These are phyloP conservation scores for Amphipoea lucens DNA, from an alignment of 2,888 invertebrate genomes.

Conservation along the genomic window DNA sequence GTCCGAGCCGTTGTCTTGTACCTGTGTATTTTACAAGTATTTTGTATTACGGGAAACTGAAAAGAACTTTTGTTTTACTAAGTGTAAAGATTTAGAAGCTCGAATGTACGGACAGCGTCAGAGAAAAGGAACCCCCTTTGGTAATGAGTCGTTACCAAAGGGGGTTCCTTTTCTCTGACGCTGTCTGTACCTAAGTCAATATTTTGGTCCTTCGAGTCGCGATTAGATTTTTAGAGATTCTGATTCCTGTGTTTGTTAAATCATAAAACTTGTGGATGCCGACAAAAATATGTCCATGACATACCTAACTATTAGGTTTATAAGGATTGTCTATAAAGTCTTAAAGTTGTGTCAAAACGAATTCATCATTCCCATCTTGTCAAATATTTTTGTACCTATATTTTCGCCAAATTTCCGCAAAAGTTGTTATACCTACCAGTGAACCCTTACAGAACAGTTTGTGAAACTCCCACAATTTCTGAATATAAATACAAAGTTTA, in stretches of 20 bases:
- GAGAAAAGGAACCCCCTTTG: too few relatives aligned
- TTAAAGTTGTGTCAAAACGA: constrained; percentile 8
- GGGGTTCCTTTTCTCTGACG: too few relatives aligned
- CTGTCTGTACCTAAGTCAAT: too few relatives aligned
- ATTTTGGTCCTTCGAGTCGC: background rate
- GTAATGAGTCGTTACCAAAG: too few relatives aligned
- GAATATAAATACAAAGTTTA: constrained; percentile 23
- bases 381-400: background rate
- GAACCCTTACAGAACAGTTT: constrained; percentile 13
- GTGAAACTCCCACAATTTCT: background rate
- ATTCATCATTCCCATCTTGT: background rate
- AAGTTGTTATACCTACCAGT: background rate
- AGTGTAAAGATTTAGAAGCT: background rate
- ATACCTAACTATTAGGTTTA: background rate
- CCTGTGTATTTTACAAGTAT: constrained; percentile 69
- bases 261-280: background rate
- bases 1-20: constrained; percentile 93
- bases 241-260: background rate
- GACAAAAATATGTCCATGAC: background rate
- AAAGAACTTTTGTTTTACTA: background rate
- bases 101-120: too few relatives aligned
- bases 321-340: background rate
- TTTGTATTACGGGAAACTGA: background rate
- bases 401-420: background rate
- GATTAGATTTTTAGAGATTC: background rate